phyloP scores from a whole-genome alignment of 1,140 invertebrate species.

The Leucophenga varia region DNA sequence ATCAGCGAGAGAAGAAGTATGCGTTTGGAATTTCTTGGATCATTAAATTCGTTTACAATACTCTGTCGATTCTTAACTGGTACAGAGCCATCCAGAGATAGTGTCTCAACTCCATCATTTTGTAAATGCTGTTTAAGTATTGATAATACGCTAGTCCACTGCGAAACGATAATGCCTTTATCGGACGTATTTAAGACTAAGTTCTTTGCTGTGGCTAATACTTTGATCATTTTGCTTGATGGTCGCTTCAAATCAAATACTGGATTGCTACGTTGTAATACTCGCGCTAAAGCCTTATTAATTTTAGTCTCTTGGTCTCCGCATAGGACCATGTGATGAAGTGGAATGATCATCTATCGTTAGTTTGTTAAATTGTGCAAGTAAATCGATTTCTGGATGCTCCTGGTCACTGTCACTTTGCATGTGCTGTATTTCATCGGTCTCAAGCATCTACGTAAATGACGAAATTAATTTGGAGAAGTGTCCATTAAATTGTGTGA shows the following conservation, averaged over 20 bases:
- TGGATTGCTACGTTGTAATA: constrained; percentile 68
- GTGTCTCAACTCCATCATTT: constrained; percentile 58
- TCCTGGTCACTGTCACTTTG: constrained; percentile 49
- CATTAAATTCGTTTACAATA: constrained; percentile 75
- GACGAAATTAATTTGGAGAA: background rate
- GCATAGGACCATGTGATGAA: constrained; percentile 3
- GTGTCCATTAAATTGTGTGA: too few relatives aligned
- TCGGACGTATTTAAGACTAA: constrained; percentile 63
- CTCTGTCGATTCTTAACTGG: constrained; percentile 63
- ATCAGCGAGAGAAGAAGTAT: constrained; percentile 80
- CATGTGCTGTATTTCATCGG: constrained; percentile 49
- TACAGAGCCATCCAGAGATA: constrained; percentile 69
- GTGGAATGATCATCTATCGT: constrained; percentile 57
- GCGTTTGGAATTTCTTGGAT: constrained; percentile 59
- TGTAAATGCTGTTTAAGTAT: constrained; percentile 67
- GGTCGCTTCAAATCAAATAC: constrained; percentile 63
- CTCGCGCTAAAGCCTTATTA: constrained; percentile 59
- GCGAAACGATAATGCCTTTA: constrained; percentile 83
- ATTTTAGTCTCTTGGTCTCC: constrained; percentile 48
- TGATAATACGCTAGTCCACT: constrained; percentile 78
- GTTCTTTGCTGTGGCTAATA: constrained; percentile 63
- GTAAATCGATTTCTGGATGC: constrained; percentile 60
- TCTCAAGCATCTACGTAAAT: constrained; percentile 62
- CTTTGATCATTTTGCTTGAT: constrained; percentile 68
- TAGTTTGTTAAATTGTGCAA: constrained; percentile 64